phyloP scores from a whole-genome alignment of 2,113 vertebrate species.

The Hippopotamus amphibius region DNA sequence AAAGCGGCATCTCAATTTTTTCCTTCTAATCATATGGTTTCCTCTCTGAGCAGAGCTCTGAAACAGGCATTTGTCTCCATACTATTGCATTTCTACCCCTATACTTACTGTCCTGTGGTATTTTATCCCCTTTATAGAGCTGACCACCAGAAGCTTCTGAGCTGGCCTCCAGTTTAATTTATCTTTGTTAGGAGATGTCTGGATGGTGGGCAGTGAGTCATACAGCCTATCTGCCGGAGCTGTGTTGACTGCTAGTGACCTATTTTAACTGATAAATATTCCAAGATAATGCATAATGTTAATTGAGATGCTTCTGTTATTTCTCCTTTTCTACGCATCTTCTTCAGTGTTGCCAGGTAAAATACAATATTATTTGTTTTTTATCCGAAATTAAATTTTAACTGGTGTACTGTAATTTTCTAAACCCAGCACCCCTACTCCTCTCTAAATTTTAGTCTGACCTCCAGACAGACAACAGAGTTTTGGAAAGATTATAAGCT shows the following conservation, averaged over 20 bases:
- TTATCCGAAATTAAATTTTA: slow-evolving; percentile 45
- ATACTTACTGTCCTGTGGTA: rapidly evolving
- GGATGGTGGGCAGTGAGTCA: too few relatives aligned
- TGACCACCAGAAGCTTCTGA: background rate
- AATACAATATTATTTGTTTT: background rate
- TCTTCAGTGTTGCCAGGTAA: background rate
- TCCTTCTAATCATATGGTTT: background rate
- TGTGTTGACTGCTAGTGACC: background rate
- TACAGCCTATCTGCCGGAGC: too few relatives aligned
- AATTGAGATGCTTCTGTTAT: background rate
- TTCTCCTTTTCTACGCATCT: background rate
- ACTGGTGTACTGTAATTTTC: slow-evolving; percentile 20
- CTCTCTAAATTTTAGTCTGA: background rate
- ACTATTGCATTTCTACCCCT: background rate
- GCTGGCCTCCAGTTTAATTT: background rate
- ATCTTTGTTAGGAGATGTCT: background rate
- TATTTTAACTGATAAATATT: background rate
- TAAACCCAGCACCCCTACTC: background rate
- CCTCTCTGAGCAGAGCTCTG: background rate
- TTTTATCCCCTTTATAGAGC: background rate
- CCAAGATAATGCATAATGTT: background rate
- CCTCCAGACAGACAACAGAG: background rate
- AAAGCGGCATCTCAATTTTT: background rate
- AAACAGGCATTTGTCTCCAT: background rate
- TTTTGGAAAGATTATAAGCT: slow-evolving; percentile 23